Base-by-base conservation (phyloP, 2,113 vertebrate genomes). In the Stictonetta naevosa region DNA sequence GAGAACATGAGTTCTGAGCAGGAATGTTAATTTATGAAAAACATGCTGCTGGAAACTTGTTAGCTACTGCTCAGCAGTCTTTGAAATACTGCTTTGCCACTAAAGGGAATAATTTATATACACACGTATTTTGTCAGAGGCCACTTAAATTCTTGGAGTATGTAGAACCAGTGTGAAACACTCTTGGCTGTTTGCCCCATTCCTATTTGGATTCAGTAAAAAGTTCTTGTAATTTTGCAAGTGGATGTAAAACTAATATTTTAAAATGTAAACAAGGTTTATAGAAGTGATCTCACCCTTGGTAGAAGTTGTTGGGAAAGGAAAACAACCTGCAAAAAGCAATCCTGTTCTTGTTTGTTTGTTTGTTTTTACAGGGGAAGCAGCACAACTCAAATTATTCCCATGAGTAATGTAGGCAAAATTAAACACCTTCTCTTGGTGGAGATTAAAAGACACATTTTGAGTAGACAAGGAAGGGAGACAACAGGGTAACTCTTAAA, bases 21-120 rank as follows among this genome's bases (percentile, higher is more conserved):
- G 83, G 56, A 55, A 88, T 34, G 10, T 74, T 79, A 76, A 86
- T 85, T 76, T 87, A 53, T 29, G n/a, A 22, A 21, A 53, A 93
- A 72, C 63, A 75, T 77, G 52, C 95, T 92, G 12, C 88, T 88
- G 42, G 36, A 69, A 93, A 79, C 31, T 58, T 78, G 28, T 81
- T 53, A 85, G 50, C 63, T 95, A 56, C 69, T 95, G 50, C 86
- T 62, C 63, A 85, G 34, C 82, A 88, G 76, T 83, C 86, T 90
- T 92, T 91, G 79, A 84, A 95, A 97, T 73, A 79, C 60, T 75
- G n/a, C 62, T 91, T 88, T 95, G 67, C 91, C 96, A 96, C 86
- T 97, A 95, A 90, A 95, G 76, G 36, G 55, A 94, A 52, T 93
- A 56, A 59, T 86, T 92, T 88, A 76, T 88, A 74, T 42, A 64